Evolutionary conservation across 2,113 vertebrate species (phyloP), one percentile per base, ranked within the genome.

Genomic region (Macaca nemestrina): DNA sequence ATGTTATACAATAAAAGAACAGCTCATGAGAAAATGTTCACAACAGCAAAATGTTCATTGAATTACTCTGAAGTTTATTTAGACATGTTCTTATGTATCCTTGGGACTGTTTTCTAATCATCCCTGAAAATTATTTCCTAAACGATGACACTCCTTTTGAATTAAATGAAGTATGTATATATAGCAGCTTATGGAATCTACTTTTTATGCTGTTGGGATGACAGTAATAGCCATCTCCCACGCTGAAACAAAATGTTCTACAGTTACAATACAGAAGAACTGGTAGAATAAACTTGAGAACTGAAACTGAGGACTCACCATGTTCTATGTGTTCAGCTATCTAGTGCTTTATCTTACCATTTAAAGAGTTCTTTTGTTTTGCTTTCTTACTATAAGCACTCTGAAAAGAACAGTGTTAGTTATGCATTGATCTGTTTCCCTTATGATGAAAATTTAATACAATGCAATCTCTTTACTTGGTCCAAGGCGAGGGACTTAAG

Each of bases 51-150:
- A 88, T 68, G 12, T 32, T 81, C 57, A 90, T 50, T 8, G 9
- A 81, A 90, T 92, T 90, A 80, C 55, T 67, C 27, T 61, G 22
- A 76, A 3, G 13, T 81, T 95, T 97, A 93, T 59, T 97, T 81
- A 93, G 30, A 86, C 27, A 61, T 83, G 45, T 64, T 95, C 43
- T 94, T 81, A 57, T 38, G 30, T 40, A 92, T 83, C 23, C 30
- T 67, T 55, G 30, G 27, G 4, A 89, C 30, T 80, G 95, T 89
- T 90, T 96, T 76, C 78, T 95, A 89, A 86, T 72, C 35, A 86
- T 90, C 80, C 55, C 67, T 72, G 38, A 94, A 97, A 55, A 93
- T 40, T 95, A 70, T 90, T 94, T 95, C 72, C 78, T 98, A 78
- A 94, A 95, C 18, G 40, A n/a, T 90, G 30, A 61, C 76, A 94